These are phyloP conservation scores for Bombus sylvicola DNA, from an alignment of 1,140 invertebrate species.

Conservation along the genomic window DNA sequence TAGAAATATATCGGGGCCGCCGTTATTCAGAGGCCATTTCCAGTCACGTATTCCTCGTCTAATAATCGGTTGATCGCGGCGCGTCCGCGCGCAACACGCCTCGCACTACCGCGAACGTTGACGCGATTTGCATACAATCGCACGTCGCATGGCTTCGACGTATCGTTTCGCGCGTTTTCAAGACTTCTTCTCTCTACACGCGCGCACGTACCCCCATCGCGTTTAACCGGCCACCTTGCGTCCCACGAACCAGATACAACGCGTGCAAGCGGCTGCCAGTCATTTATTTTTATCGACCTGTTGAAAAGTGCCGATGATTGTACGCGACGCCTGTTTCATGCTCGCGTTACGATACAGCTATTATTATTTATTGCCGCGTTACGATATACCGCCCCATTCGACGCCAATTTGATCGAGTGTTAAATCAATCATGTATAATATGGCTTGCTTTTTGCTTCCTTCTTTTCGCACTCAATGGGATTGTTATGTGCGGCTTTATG, in stretches of 20 bases:
- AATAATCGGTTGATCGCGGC: conserved; percentile 59
- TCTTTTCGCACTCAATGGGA: background rate
- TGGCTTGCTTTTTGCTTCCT: background rate
- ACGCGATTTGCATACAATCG: conserved; percentile 66
- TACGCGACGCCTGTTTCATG: background rate
- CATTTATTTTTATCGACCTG: conserved; percentile 26
- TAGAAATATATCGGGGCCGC: conserved; percentile 48
- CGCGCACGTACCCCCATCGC: background rate
- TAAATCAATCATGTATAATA: background rate
- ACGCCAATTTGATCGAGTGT: conserved; percentile 7
- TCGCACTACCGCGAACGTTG: conserved; percentile 39
- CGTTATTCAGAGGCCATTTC: conserved; percentile 18
- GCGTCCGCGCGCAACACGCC: conserved; percentile 24
- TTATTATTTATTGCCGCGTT: conserved; percentile 30
- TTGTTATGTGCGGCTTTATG: background rate
- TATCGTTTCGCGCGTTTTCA: conserved; percentile 65
- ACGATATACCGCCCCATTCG: background rate
- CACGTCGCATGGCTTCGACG: conserved; percentile 47
- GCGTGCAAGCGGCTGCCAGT: conserved; percentile 14
- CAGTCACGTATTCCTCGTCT: conserved; percentile 56
- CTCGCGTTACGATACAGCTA: background rate
- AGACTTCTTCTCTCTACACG: conserved; percentile 27
- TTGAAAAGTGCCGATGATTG: conserved; percentile 31
- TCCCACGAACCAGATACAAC: conserved; percentile 23
- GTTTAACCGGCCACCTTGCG: background rate